Evolutionary conservation across 2,888 invertebrate species (phyloP).

Genomic region (Gerris lacustris): DNA sequence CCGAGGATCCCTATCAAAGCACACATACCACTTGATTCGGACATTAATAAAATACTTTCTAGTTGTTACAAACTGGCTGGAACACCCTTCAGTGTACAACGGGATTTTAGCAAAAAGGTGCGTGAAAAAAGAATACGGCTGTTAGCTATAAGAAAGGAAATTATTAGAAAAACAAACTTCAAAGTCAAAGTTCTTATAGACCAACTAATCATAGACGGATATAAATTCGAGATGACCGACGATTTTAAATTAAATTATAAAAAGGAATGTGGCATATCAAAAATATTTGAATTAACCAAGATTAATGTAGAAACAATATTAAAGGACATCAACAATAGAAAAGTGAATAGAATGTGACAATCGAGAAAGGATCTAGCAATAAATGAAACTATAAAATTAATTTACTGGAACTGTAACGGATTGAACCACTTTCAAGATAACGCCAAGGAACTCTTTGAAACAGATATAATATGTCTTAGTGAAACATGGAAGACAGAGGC

Average conservation of each 20-base stretch:
- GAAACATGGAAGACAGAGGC: constrained; percentile 3
- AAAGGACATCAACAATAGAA: not conserved
- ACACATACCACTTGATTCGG: not conserved
- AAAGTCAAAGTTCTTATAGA: not conserved
- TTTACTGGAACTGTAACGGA: not conserved
- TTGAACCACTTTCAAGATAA: not conserved
- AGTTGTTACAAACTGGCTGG: not conserved
- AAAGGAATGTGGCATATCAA: not conserved
- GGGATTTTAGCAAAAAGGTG: not conserved
- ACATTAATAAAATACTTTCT: not conserved
- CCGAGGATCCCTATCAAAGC: not conserved
- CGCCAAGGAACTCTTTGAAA: not conserved
- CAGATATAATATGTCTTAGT: not conserved
- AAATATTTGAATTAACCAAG: not conserved
- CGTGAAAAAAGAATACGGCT: not conserved
- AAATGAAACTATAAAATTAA: not conserved
- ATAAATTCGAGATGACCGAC: not conserved
- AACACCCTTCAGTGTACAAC: not conserved
- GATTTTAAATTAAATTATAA: not conserved
- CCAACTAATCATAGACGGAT: not conserved
- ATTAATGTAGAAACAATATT: not conserved
- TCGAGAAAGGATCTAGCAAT: not conserved
- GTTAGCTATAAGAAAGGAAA: not conserved
- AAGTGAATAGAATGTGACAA: not conserved
- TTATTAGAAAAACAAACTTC: not conserved